Percentiles rank a stretch among this genome's conserved stretches.
Evolutionary conservation across 2,888 invertebrate species (phyloP).

Genomic region (Diplolepis rosae): DNA sequence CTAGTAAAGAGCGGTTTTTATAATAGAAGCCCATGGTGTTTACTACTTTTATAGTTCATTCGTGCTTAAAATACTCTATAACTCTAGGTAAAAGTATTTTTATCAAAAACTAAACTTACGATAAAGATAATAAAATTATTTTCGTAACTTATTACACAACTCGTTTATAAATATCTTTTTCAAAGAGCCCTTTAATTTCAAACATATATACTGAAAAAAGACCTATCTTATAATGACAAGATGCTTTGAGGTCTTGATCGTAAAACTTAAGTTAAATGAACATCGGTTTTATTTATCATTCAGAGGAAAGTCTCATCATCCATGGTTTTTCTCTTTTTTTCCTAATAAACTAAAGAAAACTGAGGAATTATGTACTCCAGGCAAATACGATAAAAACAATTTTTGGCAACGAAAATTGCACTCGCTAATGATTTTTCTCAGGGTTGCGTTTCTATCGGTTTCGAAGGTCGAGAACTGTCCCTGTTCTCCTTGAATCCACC

Average conservation of each 20-base stretch:
- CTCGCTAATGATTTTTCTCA: neutral
- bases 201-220: too few relatives aligned
- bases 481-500: neutral
- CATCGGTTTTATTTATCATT: too few relatives aligned
- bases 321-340: neutral
- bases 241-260: too few relatives aligned
- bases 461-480: neutral
- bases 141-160: too few relatives aligned
- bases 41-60: neutral
- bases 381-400: neutral
- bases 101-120: neutral
- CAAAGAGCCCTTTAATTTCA: too few relatives aligned
- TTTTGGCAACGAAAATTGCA: conserved; percentile 8
- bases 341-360: neutral
- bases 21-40: neutral
- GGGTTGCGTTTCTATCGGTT: neutral
- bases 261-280: too few relatives aligned
- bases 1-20: neutral
- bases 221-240: too few relatives aligned
- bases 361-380: neutral
- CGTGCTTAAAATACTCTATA: neutral
- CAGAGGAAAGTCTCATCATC: too few relatives aligned
- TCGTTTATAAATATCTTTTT: too few relatives aligned
- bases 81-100: neutral
- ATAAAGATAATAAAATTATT: neutral